Conservation (phyloP, 2,113 vertebrate genomes). For the Equus quagga region DNA sequence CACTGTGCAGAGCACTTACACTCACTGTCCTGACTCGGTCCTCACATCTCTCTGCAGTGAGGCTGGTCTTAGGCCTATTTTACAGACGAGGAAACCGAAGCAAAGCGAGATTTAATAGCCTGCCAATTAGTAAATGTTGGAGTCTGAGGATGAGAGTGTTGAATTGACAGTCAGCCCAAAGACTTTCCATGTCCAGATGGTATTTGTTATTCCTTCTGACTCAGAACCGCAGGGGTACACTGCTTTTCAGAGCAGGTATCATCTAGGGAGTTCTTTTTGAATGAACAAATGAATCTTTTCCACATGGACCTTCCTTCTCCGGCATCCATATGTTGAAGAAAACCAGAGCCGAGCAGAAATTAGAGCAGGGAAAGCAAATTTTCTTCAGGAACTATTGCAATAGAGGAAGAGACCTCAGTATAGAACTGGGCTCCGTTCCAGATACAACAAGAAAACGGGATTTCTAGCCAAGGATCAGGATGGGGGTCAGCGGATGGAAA, state of each 20-base stretch:
- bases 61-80: background rate
- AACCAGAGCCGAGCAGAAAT: background rate
- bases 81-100: background rate
- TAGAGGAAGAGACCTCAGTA: background rate
- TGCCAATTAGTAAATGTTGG: background rate
- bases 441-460: background rate
- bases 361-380: background rate
- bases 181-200: background rate
- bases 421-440: background rate
- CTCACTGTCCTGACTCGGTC: background rate
- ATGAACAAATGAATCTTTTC: background rate
- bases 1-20: accelerated
- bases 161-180: background rate
- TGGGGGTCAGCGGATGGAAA: background rate
- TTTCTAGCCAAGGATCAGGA: background rate
- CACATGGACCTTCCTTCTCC: background rate
- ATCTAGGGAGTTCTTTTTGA: background rate
- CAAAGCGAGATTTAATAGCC: background rate
- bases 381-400: background rate
- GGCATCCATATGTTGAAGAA: background rate
- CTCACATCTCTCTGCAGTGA: background rate
- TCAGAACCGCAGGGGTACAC: background rate
- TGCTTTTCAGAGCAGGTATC: background rate
- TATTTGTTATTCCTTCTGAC: background rate
- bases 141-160: background rate